Evolutionary conservation across 2,797 vertebrate genomes (phyloP).

Genomic region (Fringilla coelebs): DNA sequence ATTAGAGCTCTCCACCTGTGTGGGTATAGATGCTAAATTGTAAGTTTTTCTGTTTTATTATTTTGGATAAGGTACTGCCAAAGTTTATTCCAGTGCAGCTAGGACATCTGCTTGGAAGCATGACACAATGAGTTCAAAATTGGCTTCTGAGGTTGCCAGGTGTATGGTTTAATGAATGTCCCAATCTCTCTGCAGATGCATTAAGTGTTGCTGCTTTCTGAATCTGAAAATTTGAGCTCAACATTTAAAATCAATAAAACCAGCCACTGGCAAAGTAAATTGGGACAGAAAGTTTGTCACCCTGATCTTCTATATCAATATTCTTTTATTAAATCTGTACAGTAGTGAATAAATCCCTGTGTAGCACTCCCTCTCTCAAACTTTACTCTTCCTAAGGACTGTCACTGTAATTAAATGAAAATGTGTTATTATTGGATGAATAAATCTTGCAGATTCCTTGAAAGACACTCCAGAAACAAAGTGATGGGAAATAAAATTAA

Average conservation of each 20-base stretch:
- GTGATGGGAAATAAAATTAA: background rate
- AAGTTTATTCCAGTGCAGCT: background rate
- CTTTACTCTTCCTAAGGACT: background rate
- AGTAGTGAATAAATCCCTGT: background rate
- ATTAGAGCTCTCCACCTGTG: background rate
- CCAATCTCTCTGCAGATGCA: background rate
- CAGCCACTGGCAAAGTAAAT: conserved; percentile 11
- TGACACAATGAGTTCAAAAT: background rate
- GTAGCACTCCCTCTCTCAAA: background rate
- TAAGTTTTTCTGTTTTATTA: background rate
- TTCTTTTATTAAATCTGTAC: background rate
- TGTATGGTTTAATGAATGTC: background rate
- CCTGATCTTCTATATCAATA: background rate
- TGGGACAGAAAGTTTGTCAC: conserved; percentile 8
- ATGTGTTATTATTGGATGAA: background rate
- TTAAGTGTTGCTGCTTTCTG: background rate
- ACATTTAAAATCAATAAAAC: conserved; percentile 29
- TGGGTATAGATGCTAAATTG: background rate
- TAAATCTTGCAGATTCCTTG: background rate
- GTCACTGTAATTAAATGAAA: background rate
- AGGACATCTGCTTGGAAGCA: background rate
- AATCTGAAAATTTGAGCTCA: background rate
- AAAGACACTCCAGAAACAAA: conserved; percentile 3
- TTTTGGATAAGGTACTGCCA: background rate
- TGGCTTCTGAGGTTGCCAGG: background rate